A percentile compares a stretch with the other conserved stretches of the same genome.
Evolutionary conservation across 92 coral and sea anemone species (phyloP).

Genomic region (Desmophyllum pertusum): DNA sequence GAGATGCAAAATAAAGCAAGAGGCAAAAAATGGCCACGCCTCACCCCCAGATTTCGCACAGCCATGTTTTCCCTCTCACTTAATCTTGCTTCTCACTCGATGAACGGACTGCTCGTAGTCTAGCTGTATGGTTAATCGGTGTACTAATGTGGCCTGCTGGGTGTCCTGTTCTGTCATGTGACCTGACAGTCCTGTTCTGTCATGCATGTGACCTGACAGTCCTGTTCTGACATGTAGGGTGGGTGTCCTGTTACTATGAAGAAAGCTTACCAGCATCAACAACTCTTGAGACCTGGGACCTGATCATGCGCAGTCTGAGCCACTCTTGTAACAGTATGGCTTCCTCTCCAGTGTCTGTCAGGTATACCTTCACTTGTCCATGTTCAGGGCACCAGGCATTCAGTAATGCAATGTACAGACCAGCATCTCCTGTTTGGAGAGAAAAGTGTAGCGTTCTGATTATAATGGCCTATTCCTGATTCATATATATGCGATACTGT

Average conservation of each 20-base stretch:
- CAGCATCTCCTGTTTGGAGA: constrained; percentile 61
- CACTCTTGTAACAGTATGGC: constrained; percentile 90
- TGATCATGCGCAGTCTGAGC: constrained; percentile 94
- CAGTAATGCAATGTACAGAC: constrained; percentile 56
- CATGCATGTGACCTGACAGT: neutral
- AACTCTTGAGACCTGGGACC: constrained; percentile 80
- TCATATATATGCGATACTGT: too few relatives aligned
- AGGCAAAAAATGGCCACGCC: too few relatives aligned
- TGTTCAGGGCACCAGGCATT: constrained; percentile 90
- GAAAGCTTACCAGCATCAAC: constrained; percentile 80
- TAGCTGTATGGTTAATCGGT: too few relatives aligned
- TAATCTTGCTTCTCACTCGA: too few relatives aligned
- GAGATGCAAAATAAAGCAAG: too few relatives aligned
- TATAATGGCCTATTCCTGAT: too few relatives aligned
- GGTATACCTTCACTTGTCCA: constrained; percentile 87
- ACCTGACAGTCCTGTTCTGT: too few relatives aligned
- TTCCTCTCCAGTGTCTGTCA: constrained; percentile 95
- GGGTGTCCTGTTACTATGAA: neutral
- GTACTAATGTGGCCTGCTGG: neutral
- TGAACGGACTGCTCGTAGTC: too few relatives aligned
- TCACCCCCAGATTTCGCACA: too few relatives aligned
- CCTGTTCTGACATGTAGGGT: neutral
- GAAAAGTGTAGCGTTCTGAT: neutral
- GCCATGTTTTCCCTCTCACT: too few relatives aligned
- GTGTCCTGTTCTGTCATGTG: neutral